Evolutionary conservation across 1,140 invertebrate genomes (phyloP).

Genomic region (Eriocheir sinensis): DNA sequence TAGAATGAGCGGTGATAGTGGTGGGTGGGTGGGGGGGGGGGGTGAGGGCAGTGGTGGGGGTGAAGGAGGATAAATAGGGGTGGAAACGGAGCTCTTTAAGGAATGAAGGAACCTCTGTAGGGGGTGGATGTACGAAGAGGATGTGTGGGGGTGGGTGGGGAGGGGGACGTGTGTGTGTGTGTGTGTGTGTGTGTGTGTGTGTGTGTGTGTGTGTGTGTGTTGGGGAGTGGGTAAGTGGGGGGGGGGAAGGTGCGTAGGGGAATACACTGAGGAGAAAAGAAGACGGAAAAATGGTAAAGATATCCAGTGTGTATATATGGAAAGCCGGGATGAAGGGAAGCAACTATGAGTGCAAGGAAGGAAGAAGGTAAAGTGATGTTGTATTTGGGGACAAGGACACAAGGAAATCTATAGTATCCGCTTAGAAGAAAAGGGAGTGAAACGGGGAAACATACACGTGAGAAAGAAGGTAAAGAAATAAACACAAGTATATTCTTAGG

Average conservation of each 20-base stretch:
- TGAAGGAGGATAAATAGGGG: too few species aligned
- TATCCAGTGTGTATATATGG: too few species aligned
- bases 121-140: not conserved
- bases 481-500: not conserved
- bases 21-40: not conserved
- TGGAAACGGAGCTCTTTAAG: not conserved
- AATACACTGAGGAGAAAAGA: not conserved
- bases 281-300: too few species aligned
- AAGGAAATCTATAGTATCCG: too few species aligned
- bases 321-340: too few species aligned
- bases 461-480: not conserved
- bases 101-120: not conserved
- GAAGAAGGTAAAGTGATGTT: too few species aligned
- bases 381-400: too few species aligned
- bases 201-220: slow-evolving; percentile 18
- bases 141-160: not conserved
- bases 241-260: not conserved
- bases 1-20: not conserved
- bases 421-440: too few species aligned
- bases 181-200: slow-evolving; percentile 22
- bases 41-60: not conserved
- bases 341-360: too few species aligned
- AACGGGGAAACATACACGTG: too few species aligned
- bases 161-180: not conserved
- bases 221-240: not conserved